Percentiles rank a stretch among this genome's conserved stretches.
phyloP scores from a whole-genome alignment of 2,113 vertebrate genomes.

The human region GRCh38 chr5:153114001-153114500 shows the following conservation, averaged over 20 bases:
- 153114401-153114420: background rate
- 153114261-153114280: conserved; percentile 35
- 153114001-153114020: conserved; percentile 21
- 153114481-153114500: background rate
- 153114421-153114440: background rate
- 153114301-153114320: background rate
- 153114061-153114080: background rate
- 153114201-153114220: background rate
- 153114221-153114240: conserved; percentile 48
- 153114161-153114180: conserved; percentile 55
- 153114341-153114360: background rate
- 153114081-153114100: conserved; percentile 54
- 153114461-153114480: background rate
- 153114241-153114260: background rate
- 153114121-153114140: conserved; percentile 39
- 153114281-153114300: background rate
- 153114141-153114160: background rate
- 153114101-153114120: conserved; percentile 23
- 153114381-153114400: background rate
- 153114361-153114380: background rate
- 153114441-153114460: background rate
- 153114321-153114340: background rate
- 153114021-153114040: conserved; percentile 2
- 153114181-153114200: conserved; percentile 14
- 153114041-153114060: conserved; percentile 7